A percentile compares a stretch with the other conserved stretches of the same genome.
Conservation (phyloP, 1,140 invertebrate genomes). For the Propsilocerus akamusi region DNA sequence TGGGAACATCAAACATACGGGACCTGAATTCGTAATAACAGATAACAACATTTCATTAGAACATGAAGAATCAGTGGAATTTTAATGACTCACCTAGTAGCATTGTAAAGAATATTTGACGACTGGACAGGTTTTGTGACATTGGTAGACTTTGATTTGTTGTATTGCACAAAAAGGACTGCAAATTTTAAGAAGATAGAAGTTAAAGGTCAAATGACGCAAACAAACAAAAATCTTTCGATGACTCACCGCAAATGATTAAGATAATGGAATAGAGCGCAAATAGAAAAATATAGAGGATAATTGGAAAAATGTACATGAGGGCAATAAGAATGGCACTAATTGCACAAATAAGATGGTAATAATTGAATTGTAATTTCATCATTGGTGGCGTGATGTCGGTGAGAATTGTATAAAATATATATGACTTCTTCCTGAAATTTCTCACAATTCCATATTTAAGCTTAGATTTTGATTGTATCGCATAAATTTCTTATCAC, state of each 20-base stretch:
- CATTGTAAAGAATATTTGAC: slow-evolving; percentile 21
- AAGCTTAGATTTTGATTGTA: too few species aligned
- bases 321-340: slow-evolving; percentile 11
- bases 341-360: neutral
- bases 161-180: slow-evolving; percentile 1
- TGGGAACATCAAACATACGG: slow-evolving; percentile 22
- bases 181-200: neutral
- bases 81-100: slow-evolving; percentile 18
- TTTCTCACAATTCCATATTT: too few species aligned
- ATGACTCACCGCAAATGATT: slow-evolving; percentile 18
- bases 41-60: neutral
- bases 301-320: slow-evolving; percentile 23
- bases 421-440: too few species aligned
- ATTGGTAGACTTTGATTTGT: neutral
- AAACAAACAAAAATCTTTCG: neutral
- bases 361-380: neutral
- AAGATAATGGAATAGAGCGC: slow-evolving; percentile 19
- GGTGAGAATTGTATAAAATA: too few species aligned
- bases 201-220: neutral
- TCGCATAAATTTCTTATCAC: too few species aligned
- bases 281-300: slow-evolving; percentile 22
- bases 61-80: neutral
- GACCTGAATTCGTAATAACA: slow-evolving; percentile 10
- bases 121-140: slow-evolving; percentile 10
- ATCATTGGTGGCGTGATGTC: neutral